Conservation (phyloP, 1,140 invertebrate genomes). For the Drosophila willistoni region DNA sequence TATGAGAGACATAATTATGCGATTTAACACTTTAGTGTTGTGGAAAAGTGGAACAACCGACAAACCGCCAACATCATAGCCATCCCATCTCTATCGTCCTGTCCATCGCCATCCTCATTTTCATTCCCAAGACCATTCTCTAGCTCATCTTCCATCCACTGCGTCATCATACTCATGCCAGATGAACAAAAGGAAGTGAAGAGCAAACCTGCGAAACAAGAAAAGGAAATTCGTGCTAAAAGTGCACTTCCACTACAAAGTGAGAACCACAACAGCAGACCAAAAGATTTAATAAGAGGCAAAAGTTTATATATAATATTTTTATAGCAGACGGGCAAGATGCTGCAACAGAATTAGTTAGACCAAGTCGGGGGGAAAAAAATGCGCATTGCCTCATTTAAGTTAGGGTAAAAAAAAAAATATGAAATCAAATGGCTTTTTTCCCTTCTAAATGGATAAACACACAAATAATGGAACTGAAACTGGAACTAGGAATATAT, state of each 20-base stretch:
- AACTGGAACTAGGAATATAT: constrained; percentile 15
- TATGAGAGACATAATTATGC: constrained; percentile 80
- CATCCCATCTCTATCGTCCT: neutral
- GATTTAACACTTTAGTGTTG: constrained; percentile 77
- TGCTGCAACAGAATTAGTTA: constrained; percentile 18
- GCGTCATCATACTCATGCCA: constrained; percentile 4
- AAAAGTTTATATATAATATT: constrained; percentile 13
- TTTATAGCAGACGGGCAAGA: constrained; percentile 7
- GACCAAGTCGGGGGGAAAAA: constrained; percentile 6
- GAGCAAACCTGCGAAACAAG: constrained; percentile 58
- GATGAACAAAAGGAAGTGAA: constrained; percentile 60
- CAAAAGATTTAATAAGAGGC: constrained; percentile 51
- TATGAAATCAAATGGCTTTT: constrained; percentile 68
- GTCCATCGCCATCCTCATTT: neutral
- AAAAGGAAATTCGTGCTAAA: constrained; percentile 75
- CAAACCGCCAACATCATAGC: constrained; percentile 13
- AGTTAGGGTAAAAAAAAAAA: constrained; percentile 20
- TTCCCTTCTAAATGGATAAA: constrained; percentile 76
- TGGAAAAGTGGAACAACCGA: constrained; percentile 62
- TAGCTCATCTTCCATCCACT: constrained; percentile 29
- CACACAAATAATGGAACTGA: constrained; percentile 71
- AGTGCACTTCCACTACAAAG: constrained; percentile 74
- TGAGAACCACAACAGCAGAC: constrained; percentile 43
- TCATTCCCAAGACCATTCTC: constrained; percentile 19
- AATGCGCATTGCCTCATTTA: constrained; percentile 76